Percentiles rank a stretch among this genome's conserved stretches.
These are phyloP conservation scores for Pachliopta kotzebuea DNA, from an alignment of 2,888 invertebrate genomes.

Conservation along the genomic window DNA sequence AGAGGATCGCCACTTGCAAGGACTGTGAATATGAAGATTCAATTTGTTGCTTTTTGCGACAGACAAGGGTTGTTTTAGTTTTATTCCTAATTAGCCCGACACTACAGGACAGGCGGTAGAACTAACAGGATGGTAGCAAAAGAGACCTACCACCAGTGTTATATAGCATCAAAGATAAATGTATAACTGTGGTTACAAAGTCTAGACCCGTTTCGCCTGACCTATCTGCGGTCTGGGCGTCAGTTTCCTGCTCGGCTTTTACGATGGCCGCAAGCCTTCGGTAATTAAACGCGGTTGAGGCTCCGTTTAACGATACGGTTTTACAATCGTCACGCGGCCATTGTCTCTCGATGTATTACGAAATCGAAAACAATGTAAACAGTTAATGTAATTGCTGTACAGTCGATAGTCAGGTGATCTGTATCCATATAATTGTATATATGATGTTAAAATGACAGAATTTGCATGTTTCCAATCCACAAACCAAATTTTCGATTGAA, in stretches of 20 bases:
- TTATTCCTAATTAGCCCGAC: too few species aligned
- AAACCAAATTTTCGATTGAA: too few species aligned
- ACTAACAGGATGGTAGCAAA: too few species aligned
- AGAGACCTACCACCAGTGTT: too few species aligned
- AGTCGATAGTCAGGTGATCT: background rate
- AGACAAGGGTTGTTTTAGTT: too few species aligned
- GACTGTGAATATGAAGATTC: too few species aligned
- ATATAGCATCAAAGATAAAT: background rate
- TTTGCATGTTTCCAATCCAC: too few species aligned
- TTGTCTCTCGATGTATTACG: conserved; percentile 56
- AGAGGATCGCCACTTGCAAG: too few species aligned
- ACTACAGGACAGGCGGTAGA: too few species aligned
- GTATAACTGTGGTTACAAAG: conserved; percentile 34
- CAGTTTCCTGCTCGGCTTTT: conserved; percentile 63
- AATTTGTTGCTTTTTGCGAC: too few species aligned
- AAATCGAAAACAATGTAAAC: conserved; percentile 54
- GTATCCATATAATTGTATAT: background rate
- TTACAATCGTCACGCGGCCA: conserved; percentile 52
- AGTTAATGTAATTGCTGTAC: conserved; percentile 30
- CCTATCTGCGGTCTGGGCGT: conserved; percentile 69
- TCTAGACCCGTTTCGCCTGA: conserved; percentile 42
- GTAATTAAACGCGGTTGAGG: conserved; percentile 69
- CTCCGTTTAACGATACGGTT: conserved; percentile 55
- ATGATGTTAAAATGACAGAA: too few species aligned
- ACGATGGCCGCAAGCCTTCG: conserved; percentile 48